Conservation (phyloP, 53 echinoderm and acorn worm genomes). For the Hippasteria phrygiana region DNA sequence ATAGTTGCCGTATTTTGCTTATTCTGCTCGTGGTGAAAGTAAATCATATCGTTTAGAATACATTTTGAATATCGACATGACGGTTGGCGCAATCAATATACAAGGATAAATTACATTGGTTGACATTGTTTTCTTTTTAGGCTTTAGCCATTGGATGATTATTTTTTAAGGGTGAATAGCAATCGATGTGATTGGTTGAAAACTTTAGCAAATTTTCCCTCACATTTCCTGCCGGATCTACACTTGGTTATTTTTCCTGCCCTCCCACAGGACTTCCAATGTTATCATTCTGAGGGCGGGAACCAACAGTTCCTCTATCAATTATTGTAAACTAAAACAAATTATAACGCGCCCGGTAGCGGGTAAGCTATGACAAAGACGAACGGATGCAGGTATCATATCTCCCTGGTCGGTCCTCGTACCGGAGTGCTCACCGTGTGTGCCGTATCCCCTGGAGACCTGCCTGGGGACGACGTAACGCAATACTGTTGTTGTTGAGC, state of each 20-base stretch:
- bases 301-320: constrained; percentile 41
- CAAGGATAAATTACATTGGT: no score
- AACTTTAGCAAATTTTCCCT: background rate
- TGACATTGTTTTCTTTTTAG: no score
- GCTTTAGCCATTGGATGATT: no score
- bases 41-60: no score
- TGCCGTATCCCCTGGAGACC: constrained; percentile 3
- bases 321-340: constrained; percentile 69
- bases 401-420: background rate
- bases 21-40: no score
- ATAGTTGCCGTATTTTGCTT: no score
- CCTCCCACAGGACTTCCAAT: constrained; percentile 1
- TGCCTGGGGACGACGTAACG: constrained; percentile 45
- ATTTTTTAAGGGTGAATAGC: no score
- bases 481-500: constrained; percentile 60
- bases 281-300: constrained; percentile 25
- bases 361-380: background rate
- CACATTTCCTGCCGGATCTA: background rate
- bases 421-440: constrained; percentile 10
- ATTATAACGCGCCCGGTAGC: constrained; percentile 61
- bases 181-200: background rate
- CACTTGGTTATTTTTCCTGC: background rate
- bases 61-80: no score
- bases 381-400: constrained; percentile 40
- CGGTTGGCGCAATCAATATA: no score